A percentile compares a stretch with the other conserved stretches of the same genome.
phyloP scores from a whole-genome alignment of 35 echinoderm and acorn worm species.

The Lytechinus variegatus region DNA sequence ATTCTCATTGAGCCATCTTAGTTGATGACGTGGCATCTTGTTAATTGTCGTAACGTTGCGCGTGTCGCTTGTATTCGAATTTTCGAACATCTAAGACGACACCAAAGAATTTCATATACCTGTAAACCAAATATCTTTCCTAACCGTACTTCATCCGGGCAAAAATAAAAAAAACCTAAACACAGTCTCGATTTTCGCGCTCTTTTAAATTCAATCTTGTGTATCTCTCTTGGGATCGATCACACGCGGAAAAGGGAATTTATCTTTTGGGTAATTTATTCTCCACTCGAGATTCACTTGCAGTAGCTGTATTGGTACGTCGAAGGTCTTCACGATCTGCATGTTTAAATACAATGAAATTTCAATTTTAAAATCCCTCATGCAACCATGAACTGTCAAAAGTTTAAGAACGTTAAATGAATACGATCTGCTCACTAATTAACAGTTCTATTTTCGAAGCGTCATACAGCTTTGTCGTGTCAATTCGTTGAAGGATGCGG shows the following conservation, averaged over 20 bases:
- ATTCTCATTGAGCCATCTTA: neutral
- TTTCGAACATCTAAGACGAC: neutral
- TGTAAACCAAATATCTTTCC: neutral
- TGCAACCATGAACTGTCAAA: neutral
- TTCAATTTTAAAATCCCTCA: neutral
- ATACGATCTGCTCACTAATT: neutral
- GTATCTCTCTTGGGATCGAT: neutral
- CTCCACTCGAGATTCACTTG: neutral
- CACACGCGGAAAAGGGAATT: neutral
- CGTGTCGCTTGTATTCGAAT: neutral
- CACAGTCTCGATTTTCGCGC: neutral
- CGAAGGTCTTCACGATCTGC: no score
- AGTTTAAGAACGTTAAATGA: neutral
- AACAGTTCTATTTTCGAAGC: neutral
- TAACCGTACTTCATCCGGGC: neutral
- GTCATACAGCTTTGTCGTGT: neutral
- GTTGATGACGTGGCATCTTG: neutral
- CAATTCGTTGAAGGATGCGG: neutral
- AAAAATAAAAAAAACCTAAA: neutral
- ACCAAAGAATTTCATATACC: neutral
- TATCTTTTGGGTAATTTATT: slow-evolving; percentile 1
- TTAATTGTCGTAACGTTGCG: neutral
- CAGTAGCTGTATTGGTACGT: neutral
- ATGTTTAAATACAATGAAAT: neutral
- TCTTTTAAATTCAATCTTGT: neutral